Conservation (phyloP, 2,797 vertebrate species). For the Phataginus tricuspis region DNA sequence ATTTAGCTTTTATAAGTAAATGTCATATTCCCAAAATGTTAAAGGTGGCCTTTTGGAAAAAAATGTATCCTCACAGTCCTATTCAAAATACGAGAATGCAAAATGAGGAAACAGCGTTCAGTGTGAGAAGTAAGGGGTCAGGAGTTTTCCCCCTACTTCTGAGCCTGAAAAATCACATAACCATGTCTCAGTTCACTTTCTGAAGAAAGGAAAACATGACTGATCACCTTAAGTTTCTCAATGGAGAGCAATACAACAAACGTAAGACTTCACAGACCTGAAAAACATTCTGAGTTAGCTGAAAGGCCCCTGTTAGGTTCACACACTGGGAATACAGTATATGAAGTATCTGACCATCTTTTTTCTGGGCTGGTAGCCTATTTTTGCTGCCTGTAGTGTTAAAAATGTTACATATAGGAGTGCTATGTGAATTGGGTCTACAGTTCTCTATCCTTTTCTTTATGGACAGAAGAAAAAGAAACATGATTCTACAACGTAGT, state of each 20-base stretch:
- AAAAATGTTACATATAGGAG: slow-evolving; percentile 61
- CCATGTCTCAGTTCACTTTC: slow-evolving; percentile 21
- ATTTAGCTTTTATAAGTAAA: slow-evolving; percentile 78
- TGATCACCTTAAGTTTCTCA: not conserved
- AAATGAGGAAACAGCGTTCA: not conserved
- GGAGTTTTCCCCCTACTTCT: not conserved
- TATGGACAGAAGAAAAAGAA: slow-evolving; percentile 67
- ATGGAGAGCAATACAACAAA: not conserved
- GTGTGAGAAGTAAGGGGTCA: not conserved
- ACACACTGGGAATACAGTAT: not conserved
- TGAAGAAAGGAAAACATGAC: slow-evolving; percentile 23
- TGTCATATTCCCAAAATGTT: slow-evolving; percentile 57
- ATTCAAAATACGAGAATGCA: not conserved
- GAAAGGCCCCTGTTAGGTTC: not conserved
- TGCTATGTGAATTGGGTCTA: slow-evolving; percentile 51
- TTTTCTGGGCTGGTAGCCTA: slow-evolving; percentile 57
- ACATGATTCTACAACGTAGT: slow-evolving; percentile 46
- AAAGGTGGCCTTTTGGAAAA: slow-evolving; percentile 1
- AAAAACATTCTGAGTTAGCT: not conserved
- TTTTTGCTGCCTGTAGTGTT: slow-evolving; percentile 63
- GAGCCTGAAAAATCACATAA: not conserved
- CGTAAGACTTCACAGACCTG: not conserved
- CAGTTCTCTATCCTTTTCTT: slow-evolving; percentile 52
- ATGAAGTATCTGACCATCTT: slow-evolving; percentile 13
- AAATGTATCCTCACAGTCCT: not conserved